Base-by-base conservation (phyloP, 2,113 vertebrate genomes). In the Tenrec ecaudatus region DNA sequence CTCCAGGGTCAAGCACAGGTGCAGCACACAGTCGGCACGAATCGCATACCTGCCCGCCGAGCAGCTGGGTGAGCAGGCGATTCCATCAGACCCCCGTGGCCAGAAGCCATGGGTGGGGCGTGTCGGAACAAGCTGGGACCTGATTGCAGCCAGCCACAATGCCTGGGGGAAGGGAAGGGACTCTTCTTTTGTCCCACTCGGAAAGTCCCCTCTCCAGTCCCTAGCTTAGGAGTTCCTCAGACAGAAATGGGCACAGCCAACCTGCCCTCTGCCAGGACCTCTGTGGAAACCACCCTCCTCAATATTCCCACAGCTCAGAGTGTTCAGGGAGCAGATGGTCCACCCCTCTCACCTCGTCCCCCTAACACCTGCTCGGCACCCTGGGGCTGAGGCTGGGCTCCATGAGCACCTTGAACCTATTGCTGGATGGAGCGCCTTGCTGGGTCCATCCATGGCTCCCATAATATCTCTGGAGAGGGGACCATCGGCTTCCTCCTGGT, bases 161-260 rank as follows among this genome's bases (percentile, higher is more conserved):
- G 22, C 29, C 80, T 40, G 79, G 76, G 62, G 29, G 23, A 40
- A 57, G n/a, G 60, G 40, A 80, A 80, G 23, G 0, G 27, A 69
- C 11, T 78, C 23, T 12, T 53, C 1, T 0, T 0, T 33, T 25
- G 10, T 43, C 5, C 6, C 57, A 27, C 77, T 33, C 0, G 2
- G 25, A 40, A 53, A 38, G 43, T 38, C 38, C n/a, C 53, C 69
- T 7, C 75, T 6, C 36, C 40, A 43, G 68, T 40, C 29, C 79
- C 53, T 58, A 47, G 47, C 27, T 77, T 40, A 0, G 27, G 36
- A 25, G 16, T 68, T 75, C 22, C 85, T 95, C 31, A 0, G 60
- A 68, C 31, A 0, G 68, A 75, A 82, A 76, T 57, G 64, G 69
- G 27, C 5, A 40, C 60, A 27, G 87, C n/a, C 88, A 87, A 4